A percentile compares a stretch with the other conserved stretches of the same genome.
phyloP scores from a whole-genome alignment of 2,113 vertebrate species.

The Podarcis raffonei region DNA sequence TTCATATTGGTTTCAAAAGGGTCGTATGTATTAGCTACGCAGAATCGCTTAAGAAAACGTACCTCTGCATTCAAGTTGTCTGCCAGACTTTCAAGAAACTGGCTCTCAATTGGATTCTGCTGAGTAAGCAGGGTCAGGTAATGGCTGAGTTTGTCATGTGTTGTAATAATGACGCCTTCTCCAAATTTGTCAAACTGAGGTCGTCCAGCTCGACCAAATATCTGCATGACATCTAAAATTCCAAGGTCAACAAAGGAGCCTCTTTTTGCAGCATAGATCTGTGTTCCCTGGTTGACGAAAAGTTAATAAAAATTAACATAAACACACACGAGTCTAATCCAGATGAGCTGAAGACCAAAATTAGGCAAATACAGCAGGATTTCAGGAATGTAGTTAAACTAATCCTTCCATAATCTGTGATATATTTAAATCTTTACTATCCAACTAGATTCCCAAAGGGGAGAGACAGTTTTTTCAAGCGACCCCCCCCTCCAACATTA shows the following conservation, averaged over 20 bases:
- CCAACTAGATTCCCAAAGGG: constrained; percentile 68
- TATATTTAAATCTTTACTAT: constrained; percentile 78
- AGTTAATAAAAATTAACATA: constrained; percentile 85
- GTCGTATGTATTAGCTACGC: constrained; percentile 1
- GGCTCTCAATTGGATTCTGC: constrained; percentile 98
- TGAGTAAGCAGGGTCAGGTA: constrained; percentile 97
- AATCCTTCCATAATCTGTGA: constrained; percentile 79
- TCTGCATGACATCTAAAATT: constrained; percentile 99
- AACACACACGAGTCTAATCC: constrained; percentile 78
- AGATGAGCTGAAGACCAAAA: constrained; percentile 77
- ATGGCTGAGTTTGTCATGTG: constrained; percentile 96
- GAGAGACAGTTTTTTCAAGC: constrained; percentile 71
- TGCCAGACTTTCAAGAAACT: constrained; percentile 92
- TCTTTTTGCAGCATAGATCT: constrained; percentile 98
- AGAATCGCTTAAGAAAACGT: constrained; percentile 44
- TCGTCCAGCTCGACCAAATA: constrained; percentile 95
- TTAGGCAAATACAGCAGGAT: constrained; percentile 78
- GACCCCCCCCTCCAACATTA: constrained; percentile 54
- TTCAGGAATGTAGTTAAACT: constrained; percentile 79
- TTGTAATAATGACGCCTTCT: constrained; percentile 96
- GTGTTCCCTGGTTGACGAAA: constrained; percentile 91
- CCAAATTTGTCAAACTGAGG: constrained; percentile 97
- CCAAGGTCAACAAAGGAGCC: constrained; percentile 96
- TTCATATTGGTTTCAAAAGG: not conserved
- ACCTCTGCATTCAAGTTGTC: constrained; percentile 99